A percentile compares a stretch with the other conserved stretches of the same genome.
phyloP scores from a whole-genome alignment of 2,888 invertebrate species.

The Chromoteleia sp. region DNA sequence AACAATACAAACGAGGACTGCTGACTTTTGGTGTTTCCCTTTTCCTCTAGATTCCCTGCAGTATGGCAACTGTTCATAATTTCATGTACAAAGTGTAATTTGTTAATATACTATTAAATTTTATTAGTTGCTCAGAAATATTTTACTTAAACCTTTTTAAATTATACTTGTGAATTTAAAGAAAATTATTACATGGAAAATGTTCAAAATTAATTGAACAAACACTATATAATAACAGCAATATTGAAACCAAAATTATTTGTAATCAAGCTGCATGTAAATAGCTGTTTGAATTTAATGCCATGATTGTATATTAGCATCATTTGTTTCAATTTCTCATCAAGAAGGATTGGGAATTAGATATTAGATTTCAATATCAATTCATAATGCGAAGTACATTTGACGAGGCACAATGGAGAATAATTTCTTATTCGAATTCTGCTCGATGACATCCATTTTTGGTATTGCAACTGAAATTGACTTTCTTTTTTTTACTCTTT shows the following conservation, averaged over 20 bases:
- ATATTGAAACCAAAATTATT: too few species aligned
- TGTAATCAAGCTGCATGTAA: too few species aligned
- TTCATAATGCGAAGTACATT: slow-evolving; percentile 7
- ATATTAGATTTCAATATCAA: slow-evolving; percentile 3
- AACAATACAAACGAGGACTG: too few species aligned
- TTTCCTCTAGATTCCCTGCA: slow-evolving; percentile 2
- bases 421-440: slow-evolving; percentile 8
- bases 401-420: slow-evolving; percentile 10
- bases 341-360: neutral
- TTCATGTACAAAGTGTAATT: slow-evolving; percentile 1
- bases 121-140: neutral
- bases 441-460: slow-evolving; percentile 2
- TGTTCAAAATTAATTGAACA: too few species aligned
- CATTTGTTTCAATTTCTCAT: neutral
- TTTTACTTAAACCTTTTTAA: neutral
- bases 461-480: slow-evolving; percentile 12
- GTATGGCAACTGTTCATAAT: slow-evolving; percentile 17
- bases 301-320: too few species aligned
- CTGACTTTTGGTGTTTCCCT: neutral
- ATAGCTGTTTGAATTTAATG: too few species aligned
- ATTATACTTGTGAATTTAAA: too few species aligned
- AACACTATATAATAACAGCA: too few species aligned
- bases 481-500: too few species aligned
- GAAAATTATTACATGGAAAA: too few species aligned
- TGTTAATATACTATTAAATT: neutral